Evolutionary conservation across 2,113 vertebrate genomes (phyloP), one percentile per base, ranked within the genome.

Genomic region (Raja brachyura): DNA sequence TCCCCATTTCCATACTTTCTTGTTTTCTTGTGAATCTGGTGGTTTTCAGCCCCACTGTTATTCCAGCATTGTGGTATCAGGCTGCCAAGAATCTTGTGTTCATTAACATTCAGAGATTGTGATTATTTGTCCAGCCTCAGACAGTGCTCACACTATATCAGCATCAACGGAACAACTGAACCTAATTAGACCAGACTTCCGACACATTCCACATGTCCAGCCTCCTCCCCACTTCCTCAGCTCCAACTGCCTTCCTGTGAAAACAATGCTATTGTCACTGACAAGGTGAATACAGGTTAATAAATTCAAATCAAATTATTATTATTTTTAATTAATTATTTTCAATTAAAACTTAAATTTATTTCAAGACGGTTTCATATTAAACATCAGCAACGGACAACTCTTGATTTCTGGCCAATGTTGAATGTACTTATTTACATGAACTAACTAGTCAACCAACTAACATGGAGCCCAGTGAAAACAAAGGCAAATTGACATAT

Each of bases 71-170:
- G 56, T n/a, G 63, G 61, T 63, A n/a, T 59, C 6, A 61, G 61
- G 59, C 83, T 88, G 83, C n/a, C 59, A 88, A 88, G 13, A 88
- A 88, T 88, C 83, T 66, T 88, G 59, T 88, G 59, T 88, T 88
- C 56, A 88, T 88, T 88, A 63, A 63, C 59, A 63, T 33, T 88
- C 83, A 63, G 11, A 31, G 83, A 88, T 88, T 88, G n/a, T n/a
- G 83, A 86, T 86, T 86, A 86, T 86, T 63, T 86, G 28, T 18
- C 79, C 14, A n/a, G n/a, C 81, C 59, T n/a, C 59, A 88, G 83
- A 63, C 83, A 66, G 28, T 88, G 59, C 59, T 88, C 59, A 66
- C 59, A 88, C 54, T 86, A 59, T 88, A 54, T 56, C 28, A 66
- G 83, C 28, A 88, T 88, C 83, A 63, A 63, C 28, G 5, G n/a